Conservation (phyloP, 1,140 invertebrate genomes). For the Drosophila pachea region DNA sequence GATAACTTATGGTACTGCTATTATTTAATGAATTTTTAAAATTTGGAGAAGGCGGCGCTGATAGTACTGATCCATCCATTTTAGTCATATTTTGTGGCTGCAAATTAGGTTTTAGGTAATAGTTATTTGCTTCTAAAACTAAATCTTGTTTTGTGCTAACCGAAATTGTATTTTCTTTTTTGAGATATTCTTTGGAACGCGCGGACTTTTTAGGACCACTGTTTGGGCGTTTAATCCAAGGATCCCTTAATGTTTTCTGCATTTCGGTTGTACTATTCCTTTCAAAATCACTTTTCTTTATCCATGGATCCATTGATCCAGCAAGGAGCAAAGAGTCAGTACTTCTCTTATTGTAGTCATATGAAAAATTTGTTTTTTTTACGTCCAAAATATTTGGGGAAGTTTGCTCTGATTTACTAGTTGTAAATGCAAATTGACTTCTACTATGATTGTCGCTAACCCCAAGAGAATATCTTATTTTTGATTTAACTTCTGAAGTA, state of each 20-base stretch:
- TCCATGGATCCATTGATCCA: slow-evolving; percentile 74
- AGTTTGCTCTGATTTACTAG: slow-evolving; percentile 72
- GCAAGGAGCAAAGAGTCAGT: slow-evolving; percentile 70
- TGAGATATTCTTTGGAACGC: slow-evolving; percentile 27
- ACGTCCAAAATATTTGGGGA: slow-evolving; percentile 73
- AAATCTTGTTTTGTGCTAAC: slow-evolving; percentile 27
- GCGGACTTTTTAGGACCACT: slow-evolving; percentile 13
- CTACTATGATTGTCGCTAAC: slow-evolving; percentile 54
- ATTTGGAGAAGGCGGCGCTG: slow-evolving; percentile 64
- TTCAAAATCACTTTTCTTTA: slow-evolving; percentile 64
- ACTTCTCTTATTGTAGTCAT: slow-evolving; percentile 63
- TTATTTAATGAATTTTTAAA: slow-evolving; percentile 43
- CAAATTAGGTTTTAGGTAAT: slow-evolving; percentile 35
- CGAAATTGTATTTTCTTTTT: slow-evolving; percentile 37
- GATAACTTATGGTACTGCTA: slow-evolving; percentile 29
- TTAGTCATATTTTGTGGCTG: slow-evolving; percentile 28
- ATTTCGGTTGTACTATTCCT: slow-evolving; percentile 3
- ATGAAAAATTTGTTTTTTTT: slow-evolving; percentile 52
- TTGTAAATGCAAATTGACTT: slow-evolving; percentile 45
- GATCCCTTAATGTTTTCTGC: slow-evolving; percentile 42
- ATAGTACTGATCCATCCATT: slow-evolving; percentile 40
- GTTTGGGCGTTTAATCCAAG: slow-evolving; percentile 60
- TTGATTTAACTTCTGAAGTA: slow-evolving; percentile 39
- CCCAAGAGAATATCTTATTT: slow-evolving; percentile 18
- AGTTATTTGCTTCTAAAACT: slow-evolving; percentile 28